A percentile compares a stretch with the other conserved stretches of the same genome.
Conservation (phyloP, 2,797 vertebrate species). For the Babyrousa celebensis region DNA sequence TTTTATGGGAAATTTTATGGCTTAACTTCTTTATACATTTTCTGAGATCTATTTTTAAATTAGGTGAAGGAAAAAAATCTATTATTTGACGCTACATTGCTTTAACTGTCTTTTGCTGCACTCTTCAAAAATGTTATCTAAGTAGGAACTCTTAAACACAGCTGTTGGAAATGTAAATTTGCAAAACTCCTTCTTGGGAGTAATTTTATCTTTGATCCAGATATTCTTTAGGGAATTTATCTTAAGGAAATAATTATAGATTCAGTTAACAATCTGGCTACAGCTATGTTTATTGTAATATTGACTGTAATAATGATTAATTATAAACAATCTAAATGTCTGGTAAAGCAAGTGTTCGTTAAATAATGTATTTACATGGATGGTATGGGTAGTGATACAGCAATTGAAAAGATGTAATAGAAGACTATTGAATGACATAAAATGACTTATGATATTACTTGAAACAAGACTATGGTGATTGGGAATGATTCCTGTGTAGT, state of each 20-base stretch:
- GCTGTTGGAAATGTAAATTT: constrained; percentile 34
- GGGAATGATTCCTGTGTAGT: neutral
- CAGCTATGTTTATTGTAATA: neutral
- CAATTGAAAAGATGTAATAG: neutral
- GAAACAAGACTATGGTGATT: neutral
- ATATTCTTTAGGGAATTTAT: constrained; percentile 47
- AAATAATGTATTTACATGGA: neutral
- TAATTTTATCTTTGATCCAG: constrained; percentile 66
- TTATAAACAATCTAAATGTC: constrained; percentile 5
- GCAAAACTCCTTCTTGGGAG: neutral
- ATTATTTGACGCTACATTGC: neutral
- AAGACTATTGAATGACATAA: neutral
- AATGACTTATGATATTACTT: neutral
- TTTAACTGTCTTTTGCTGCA: constrained; percentile 24
- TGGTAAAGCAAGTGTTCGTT: constrained; percentile 20
- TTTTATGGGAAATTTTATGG: constrained; percentile 20
- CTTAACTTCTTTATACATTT: constrained; percentile 28
- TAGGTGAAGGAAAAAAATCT: neutral
- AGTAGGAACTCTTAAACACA: constrained; percentile 43
- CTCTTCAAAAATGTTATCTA: constrained; percentile 61
- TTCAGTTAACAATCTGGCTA: constrained; percentile 56
- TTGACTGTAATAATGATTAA: constrained; percentile 52
- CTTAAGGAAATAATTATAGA: constrained; percentile 62
- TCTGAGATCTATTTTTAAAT: constrained; percentile 52
- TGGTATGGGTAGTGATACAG: neutral